Conservation (phyloP, 2,797 vertebrate species). For the Poliocrania exsul region DNA sequence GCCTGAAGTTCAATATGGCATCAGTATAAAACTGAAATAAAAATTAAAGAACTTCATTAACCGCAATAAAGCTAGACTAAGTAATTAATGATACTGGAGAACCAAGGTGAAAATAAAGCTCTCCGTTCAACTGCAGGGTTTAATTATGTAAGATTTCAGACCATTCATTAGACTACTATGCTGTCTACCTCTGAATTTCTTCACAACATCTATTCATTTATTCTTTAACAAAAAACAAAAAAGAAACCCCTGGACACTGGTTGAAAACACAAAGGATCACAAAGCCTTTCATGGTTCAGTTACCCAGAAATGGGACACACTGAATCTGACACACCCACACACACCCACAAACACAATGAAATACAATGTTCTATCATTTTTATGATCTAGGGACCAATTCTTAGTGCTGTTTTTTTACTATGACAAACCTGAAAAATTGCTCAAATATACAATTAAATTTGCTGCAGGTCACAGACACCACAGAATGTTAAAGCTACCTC, state of each 20-base stretch:
- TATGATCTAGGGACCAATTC: neutral
- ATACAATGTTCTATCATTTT: neutral
- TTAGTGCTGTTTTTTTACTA: neutral
- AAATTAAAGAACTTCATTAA: neutral
- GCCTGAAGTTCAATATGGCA: fast-evolving
- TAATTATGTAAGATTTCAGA: neutral
- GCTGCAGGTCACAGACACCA: neutral
- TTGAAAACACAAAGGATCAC: neutral
- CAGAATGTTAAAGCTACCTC: neutral
- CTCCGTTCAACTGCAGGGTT: neutral
- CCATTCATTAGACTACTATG: neutral
- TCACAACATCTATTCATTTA: neutral
- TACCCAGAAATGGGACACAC: neutral
- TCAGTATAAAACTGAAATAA: neutral
- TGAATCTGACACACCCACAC: fast-evolving
- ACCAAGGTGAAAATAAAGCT: neutral
- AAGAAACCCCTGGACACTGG: neutral
- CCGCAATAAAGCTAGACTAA: neutral
- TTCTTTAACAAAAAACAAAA: neutral
- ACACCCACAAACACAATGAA: neutral
- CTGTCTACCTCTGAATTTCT: neutral
- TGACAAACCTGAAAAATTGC: constrained; percentile 16
- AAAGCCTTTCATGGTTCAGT: neutral
- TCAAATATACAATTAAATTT: constrained; percentile 23
- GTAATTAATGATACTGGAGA: neutral